A percentile compares a stretch with the other conserved stretches of the same genome.
These are phyloP conservation scores for Daphoenositta chrysoptera DNA, from an alignment of 2,113 vertebrate genomes.

Conservation along the genomic window DNA sequence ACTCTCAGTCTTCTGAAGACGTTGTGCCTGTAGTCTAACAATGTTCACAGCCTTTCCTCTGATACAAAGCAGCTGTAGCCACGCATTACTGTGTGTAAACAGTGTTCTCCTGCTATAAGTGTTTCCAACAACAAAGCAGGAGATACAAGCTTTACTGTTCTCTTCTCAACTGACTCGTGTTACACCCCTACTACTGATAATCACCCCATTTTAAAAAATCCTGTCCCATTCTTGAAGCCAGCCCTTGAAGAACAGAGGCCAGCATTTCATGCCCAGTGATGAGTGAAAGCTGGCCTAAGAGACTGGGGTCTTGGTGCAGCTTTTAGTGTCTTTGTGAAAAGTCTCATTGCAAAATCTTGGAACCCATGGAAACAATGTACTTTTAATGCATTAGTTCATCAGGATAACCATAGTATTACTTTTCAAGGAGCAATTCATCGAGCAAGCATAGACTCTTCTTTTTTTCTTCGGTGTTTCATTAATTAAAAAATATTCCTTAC, in stretches of 20 bases:
- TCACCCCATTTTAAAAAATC: neutral
- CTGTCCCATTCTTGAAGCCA: neutral
- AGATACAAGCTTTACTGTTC: conserved; percentile 22
- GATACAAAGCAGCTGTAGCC: conserved; percentile 55
- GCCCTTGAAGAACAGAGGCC: neutral
- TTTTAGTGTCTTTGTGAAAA: neutral
- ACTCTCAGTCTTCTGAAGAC: neutral
- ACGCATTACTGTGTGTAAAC: conserved; percentile 36
- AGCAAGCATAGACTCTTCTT: neutral
- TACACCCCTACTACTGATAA: neutral
- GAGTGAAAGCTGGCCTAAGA: neutral
- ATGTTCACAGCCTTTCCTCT: neutral
- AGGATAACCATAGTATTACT: neutral
- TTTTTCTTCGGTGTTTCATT: neutral
- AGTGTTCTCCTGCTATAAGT: neutral
- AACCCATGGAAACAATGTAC: neutral
- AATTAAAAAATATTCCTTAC: neutral
- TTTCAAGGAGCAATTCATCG: neutral
- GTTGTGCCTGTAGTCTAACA: neutral
- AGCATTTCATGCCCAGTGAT: neutral
- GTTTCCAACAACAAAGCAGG: conserved; percentile 23
- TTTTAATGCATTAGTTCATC: neutral
- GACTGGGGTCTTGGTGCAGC: neutral
- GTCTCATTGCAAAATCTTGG: neutral
- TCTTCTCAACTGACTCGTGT: neutral